Evolutionary conservation across 1,140 invertebrate species (phyloP).

Genomic region (Drosophila hydei): DNA sequence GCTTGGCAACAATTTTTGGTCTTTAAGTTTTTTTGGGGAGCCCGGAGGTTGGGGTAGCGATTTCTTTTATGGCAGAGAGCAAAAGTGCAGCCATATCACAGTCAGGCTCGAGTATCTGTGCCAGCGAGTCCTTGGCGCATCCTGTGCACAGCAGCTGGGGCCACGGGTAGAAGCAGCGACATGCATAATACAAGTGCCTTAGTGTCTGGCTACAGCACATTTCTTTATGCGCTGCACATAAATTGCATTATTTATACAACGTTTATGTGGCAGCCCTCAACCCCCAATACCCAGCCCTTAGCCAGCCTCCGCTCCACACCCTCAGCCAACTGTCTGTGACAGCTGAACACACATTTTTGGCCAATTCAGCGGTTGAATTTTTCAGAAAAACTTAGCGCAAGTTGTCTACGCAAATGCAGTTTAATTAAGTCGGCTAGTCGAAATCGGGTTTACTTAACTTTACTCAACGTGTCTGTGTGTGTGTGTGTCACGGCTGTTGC

Average conservation of each 20-base stretch:
- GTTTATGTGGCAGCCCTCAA: conserved; percentile 50
- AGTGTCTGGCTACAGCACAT: conserved; percentile 72
- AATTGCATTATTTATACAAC: conserved; percentile 80
- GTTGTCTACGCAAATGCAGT: conserved; percentile 60
- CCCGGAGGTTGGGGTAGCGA: conserved; percentile 53
- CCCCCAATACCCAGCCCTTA: background rate
- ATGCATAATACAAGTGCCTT: conserved; percentile 77
- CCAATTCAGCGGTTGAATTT: conserved; percentile 43
- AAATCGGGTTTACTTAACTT: conserved; percentile 49
- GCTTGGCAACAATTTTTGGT: conserved; percentile 31
- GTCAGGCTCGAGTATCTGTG: conserved; percentile 21
- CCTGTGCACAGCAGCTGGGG: conserved; percentile 14
- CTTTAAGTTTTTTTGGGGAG: conserved; percentile 50
- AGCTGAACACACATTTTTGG: conserved; percentile 49
- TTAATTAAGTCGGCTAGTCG: conserved; percentile 67
- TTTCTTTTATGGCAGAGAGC: conserved; percentile 34
- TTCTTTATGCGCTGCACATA: conserved; percentile 76
- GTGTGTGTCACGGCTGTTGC: background rate
- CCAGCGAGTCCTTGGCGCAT: conserved; percentile 14
- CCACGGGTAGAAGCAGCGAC: conserved; percentile 24
- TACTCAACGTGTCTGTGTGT: conserved; percentile 10
- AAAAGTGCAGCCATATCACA: conserved; percentile 28
- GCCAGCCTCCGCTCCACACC: background rate
- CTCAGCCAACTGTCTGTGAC: conserved; percentile 37
- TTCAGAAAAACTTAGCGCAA: conserved; percentile 30